Conservation (phyloP, 2,888 invertebrate species). For the Adela reaumurella region DNA sequence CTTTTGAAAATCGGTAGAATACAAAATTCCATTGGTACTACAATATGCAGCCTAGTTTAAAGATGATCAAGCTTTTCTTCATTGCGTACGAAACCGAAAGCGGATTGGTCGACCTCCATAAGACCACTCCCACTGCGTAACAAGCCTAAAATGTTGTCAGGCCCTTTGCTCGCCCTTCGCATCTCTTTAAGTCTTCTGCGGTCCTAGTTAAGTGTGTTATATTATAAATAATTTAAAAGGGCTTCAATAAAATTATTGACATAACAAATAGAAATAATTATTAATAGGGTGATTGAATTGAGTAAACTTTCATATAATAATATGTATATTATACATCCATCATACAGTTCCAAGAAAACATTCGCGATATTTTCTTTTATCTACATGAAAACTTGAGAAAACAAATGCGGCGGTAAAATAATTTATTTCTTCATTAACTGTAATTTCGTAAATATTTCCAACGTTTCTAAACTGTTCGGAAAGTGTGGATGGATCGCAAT, state of each 20-base stretch:
- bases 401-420: conserved; percentile 10
- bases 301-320: conserved; percentile 3
- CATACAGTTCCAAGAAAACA: no score
- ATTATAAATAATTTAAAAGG: conserved; percentile 59
- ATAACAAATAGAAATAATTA: conserved; percentile 20
- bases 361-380: no score
- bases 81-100: neutral
- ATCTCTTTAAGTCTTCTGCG: conserved; percentile 34
- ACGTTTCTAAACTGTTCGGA: conserved; percentile 7
- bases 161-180: conserved; percentile 43
- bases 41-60: no score
- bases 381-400: no score
- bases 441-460: conserved; percentile 30
- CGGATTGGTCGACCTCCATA: conserved; percentile 30
- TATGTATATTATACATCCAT: no score
- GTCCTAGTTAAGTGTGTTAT: conserved; percentile 51
- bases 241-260: conserved; percentile 30
- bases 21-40: no score
- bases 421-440: conserved; percentile 20
- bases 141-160: conserved; percentile 41
- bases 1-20: no score
- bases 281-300: neutral
- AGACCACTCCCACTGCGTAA: conserved; percentile 50
- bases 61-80: no score
- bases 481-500: conserved; percentile 42